These are phyloP conservation scores for Hemibagrus guttatus DNA, from an alignment of 2,797 vertebrate species.

Conservation along the genomic window DNA sequence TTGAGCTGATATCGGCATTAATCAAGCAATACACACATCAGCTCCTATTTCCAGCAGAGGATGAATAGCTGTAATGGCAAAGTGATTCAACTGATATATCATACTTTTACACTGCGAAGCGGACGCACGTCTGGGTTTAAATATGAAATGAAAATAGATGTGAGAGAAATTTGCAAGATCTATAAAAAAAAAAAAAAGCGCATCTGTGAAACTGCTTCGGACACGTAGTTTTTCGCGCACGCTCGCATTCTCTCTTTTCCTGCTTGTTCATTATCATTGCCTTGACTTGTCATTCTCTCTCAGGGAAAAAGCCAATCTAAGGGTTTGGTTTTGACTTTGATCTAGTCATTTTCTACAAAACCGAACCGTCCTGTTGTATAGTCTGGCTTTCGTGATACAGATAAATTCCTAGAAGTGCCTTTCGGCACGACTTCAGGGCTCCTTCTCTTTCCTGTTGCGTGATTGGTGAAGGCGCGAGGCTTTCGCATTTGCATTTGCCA, in stretches of 20 bases:
- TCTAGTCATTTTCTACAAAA: constrained; percentile 44
- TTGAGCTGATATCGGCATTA: constrained; percentile 38
- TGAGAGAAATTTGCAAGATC: neutral
- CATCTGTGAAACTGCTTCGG: constrained; percentile 7
- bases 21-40: constrained; percentile 35
- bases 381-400: constrained; percentile 16
- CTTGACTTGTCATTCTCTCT: neutral
- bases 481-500: constrained; percentile 28
- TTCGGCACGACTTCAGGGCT: constrained; percentile 15
- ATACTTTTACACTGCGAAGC: neutral
- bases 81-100: constrained; percentile 17
- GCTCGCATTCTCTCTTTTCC: constrained; percentile 5
- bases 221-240: constrained; percentile 6
- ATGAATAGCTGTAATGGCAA: neutral
- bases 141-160: constrained; percentile 24
- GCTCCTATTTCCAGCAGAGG: neutral
- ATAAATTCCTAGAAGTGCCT: constrained; percentile 45
- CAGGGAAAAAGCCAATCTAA: constrained; percentile 4
- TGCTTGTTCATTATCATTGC: neutral
- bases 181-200: neutral
- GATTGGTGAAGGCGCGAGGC: constrained; percentile 22
- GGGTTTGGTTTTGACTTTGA: constrained; percentile 39
- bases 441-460: constrained; percentile 5
- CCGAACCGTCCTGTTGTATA: constrained; percentile 35
- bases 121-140: neutral